phyloP scores from a whole-genome alignment of 2,888 invertebrate species.

The Seira ritae region DNA sequence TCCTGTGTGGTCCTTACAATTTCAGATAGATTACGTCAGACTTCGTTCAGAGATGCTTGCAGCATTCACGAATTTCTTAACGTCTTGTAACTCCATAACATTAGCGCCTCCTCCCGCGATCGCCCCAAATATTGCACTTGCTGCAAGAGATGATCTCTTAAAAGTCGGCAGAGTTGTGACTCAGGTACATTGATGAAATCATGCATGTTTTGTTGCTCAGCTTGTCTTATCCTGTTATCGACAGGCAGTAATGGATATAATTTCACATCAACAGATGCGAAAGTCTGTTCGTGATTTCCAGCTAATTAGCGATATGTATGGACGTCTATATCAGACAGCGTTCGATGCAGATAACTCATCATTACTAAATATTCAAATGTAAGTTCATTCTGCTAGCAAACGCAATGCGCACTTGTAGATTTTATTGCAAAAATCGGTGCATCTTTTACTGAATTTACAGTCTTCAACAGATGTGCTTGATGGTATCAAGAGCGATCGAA shows the following conservation, averaged over 20 bases:
- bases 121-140: constrained; percentile 85
- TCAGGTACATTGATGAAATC: constrained; percentile 77
- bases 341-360: constrained; percentile 91
- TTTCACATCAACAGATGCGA: constrained; percentile 77
- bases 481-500: constrained; percentile 86
- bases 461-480: constrained; percentile 86
- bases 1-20: constrained; percentile 81
- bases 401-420: background rate
- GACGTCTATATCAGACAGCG: constrained; percentile 87
- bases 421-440: background rate
- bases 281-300: constrained; percentile 86
- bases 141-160: constrained; percentile 86
- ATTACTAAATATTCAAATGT: constrained; percentile 84
- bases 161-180: constrained; percentile 87
- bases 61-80: constrained; percentile 80
- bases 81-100: constrained; percentile 85
- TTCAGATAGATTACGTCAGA: constrained; percentile 86
- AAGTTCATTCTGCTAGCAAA: constrained; percentile 75
- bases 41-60: constrained; percentile 87
- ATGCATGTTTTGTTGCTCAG: background rate
- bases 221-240: background rate
- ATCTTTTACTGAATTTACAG: constrained; percentile 76
- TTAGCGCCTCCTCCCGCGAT: constrained; percentile 96
- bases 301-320: constrained; percentile 84
- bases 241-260: background rate